Base-by-base conservation (phyloP, 1,140 invertebrate genomes). In the Drosophila novamexicana region DNA sequence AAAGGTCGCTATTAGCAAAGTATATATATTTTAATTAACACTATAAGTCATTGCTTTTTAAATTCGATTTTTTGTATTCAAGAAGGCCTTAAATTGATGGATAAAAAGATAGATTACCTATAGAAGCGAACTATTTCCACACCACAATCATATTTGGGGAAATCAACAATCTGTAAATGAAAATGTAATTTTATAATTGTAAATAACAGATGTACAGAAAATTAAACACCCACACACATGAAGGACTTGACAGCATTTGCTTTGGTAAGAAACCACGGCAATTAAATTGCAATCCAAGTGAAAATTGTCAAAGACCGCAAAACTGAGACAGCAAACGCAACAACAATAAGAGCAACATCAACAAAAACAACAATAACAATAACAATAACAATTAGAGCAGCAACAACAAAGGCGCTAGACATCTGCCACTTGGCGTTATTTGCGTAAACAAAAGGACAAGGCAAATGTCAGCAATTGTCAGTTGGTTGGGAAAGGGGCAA, bases 381-480 rank as follows among this genome's bases (percentile, higher is more conserved):
- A 56, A 37, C 37, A 42, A 57, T 16, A 57, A 22, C 16, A 42
- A 18, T 9, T 29, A 29, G 22, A 29, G 22, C 22, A 29, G 22
- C 22, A 29, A 42, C 18, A 62, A 70, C 50, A 64, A 64, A 40
- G 16, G 14, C 12, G 52, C 36, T 65, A 71, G 61, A 65, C 61
- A 71, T 32, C 68, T 72, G 69, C 62, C 69, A 72, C 69, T 72
- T 72, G 61, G 59, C 52, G 52, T 50, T 71, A 71, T 71, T 71
- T 71, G 53, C 53, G 69, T 71, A 71, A 71, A 71, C 69, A 71
- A 71, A 71, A 71, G 69, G 37, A 71, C 68, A 70, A 71, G 53
- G 45, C 40, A 52, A 71, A 36, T 65, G 61, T 44, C 68, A 64
- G 67, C 54, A 59, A 68, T 50, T 59, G 56, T 58, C 36, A 52